Evolutionary conservation across 2,797 vertebrate genomes (phyloP), one percentile per base, ranked within the genome.

Genomic region (Scarus forsteni): DNA sequence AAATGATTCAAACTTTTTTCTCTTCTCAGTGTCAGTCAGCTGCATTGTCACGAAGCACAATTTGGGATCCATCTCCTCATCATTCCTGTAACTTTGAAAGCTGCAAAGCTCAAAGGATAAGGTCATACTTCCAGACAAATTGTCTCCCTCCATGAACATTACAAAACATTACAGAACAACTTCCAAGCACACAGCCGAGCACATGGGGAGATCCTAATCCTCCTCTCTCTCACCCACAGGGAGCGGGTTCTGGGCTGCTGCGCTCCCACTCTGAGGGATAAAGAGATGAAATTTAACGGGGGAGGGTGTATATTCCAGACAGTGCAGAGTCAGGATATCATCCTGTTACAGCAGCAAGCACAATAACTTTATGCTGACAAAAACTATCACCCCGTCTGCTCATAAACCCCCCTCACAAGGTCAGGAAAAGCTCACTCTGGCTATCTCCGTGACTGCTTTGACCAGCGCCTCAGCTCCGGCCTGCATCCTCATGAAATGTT

Each of bases 301-400:
- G 76, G 60, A 66, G 76, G 70, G 46, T 78, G 55, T 83, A 62
- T 86, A 75, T 83, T 79, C 55, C 75, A 87, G 81, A 89, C 88
- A 74, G 70, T 92, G 91, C 88, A 70, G 83, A 82, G 88, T 94
- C 87, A 92, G 89, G 89, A 81, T 81, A 88, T 93, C 85, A 79
- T 90, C 74, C 81, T 77, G 82, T 88, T 88, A 89, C 70, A 71
- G 88, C 80, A 70, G 84, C 78, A 83, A 87, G 83, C 88, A 88
- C 83, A 92, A 88, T 87, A 84, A 82, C 82, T 88, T 92, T 89
- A 86, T 85, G 83, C 89, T 89, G 91, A 90, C 88, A 92, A 89
- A 92, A 91, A 88, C 66, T 44, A 90, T 90, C 87, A 82, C 81
- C 88, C 71, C 79, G 66, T 84, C 70, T 59, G 60, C 77, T 78